These are phyloP conservation scores for Meandrina meandrites DNA, from an alignment of 92 coral and sea anemone species.

Conservation along the genomic window DNA sequence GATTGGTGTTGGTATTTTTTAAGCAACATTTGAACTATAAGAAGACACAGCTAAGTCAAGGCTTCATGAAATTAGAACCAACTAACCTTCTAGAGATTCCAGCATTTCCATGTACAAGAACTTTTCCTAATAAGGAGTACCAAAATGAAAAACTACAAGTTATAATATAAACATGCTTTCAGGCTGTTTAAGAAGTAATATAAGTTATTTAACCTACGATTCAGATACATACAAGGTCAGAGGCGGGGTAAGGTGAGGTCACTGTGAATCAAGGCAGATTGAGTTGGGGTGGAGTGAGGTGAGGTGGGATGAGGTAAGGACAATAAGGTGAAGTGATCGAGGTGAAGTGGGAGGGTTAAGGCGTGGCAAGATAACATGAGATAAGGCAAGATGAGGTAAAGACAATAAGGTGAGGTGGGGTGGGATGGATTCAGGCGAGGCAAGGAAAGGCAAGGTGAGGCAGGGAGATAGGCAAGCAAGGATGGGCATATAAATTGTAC, in stretches of 20 bases:
- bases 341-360: no score
- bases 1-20: not conserved
- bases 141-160: not conserved
- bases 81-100: constrained; percentile 95
- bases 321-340: no score
- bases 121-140: constrained; percentile 64
- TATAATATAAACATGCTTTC: not conserved
- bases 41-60: not conserved
- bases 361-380: no score
- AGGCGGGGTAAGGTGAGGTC: no score
- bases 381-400: no score
- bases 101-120: constrained; percentile 95
- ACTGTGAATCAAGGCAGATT: no score
- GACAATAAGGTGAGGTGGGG: not conserved
- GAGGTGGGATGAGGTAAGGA: no score
- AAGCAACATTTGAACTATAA: not conserved
- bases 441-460: not conserved
- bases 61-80: not conserved
- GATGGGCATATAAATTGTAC: no score
- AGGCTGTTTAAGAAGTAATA: not conserved
- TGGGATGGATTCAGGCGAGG: not conserved
- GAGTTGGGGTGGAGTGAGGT: no score
- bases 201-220: not conserved
- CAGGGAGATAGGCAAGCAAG: no score
- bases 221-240: not conserved